A percentile compares a stretch with the other conserved stretches of the same genome.
phyloP scores from a whole-genome alignment of 2,113 vertebrate genomes.

The Corythaeola cristata region DNA sequence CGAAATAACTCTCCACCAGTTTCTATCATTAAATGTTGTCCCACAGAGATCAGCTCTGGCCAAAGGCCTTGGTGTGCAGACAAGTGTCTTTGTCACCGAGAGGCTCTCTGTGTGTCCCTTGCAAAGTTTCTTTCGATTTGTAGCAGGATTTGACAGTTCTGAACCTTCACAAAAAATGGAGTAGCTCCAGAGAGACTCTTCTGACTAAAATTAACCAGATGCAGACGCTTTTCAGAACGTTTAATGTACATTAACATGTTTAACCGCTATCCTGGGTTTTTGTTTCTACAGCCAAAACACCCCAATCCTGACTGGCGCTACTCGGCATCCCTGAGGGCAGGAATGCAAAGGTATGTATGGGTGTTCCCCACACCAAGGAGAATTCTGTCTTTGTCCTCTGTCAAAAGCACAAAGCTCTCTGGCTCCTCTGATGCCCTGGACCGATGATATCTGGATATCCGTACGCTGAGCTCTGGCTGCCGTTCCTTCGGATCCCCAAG shows the following conservation, averaged over 20 bases:
- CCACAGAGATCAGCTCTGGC: neutral
- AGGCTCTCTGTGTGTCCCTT: neutral
- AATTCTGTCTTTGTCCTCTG: neutral
- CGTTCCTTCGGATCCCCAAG: neutral
- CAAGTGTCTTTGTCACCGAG: neutral
- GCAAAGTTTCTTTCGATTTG: neutral
- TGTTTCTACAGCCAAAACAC: conserved; percentile 87
- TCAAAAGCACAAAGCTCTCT: neutral
- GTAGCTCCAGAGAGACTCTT: neutral
- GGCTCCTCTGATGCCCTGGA: neutral
- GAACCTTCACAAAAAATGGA: neutral
- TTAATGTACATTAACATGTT: neutral
- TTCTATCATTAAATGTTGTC: neutral
- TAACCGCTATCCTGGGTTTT: conserved; percentile 68
- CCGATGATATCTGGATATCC: neutral
- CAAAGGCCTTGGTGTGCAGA: neutral
- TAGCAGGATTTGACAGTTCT: neutral
- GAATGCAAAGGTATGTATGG: conserved; percentile 92
- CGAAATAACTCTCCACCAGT: neutral
- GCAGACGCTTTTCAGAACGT: neutral
- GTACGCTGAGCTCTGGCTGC: neutral
- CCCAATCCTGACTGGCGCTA: conserved; percentile 95
- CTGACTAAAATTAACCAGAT: neutral
- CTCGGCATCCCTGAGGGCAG: conserved; percentile 94
- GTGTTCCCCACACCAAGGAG: neutral